Evolutionary conservation across 1,140 invertebrate genomes (phyloP), one percentile per base, ranked within the genome.

Genomic region (Ruditapes philippinarum): DNA sequence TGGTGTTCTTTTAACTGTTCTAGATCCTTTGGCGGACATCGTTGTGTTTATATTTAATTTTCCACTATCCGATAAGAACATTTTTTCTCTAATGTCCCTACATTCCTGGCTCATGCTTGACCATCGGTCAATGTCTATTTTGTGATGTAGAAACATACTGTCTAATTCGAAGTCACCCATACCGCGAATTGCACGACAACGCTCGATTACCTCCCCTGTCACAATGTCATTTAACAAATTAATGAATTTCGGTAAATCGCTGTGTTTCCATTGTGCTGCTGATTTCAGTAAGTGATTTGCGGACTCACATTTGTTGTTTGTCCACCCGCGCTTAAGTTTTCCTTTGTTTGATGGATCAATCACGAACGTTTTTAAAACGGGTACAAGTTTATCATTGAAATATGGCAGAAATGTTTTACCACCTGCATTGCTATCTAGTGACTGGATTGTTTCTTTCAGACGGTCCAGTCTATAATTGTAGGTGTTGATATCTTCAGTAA

Each of bases 381-480:
- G 70, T 25, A 45, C 12, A 12, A 74, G 11, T 17, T 22, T 38
- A 40, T 74, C 70, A 2, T 40, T 74, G 14, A 38, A 74, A 40
- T 74, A 74, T 14, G 70, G 70, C 22, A 40, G 3, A n/a, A 74
- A 74, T 74, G 40, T 74, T 28, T 74, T 74, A 19, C 42, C 70
- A 40, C 40, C 70, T 19, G 42, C 70, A 11, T 25, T 42, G 4
- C 17, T 31, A 31, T 70, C 65, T 31, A 25, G 7, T 70, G 19
- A 9, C 5, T 25, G 7, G 17, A 31, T 70, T 17, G 31, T 25
- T 25, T 74, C 36, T 9, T 7, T 40, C 2, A 74, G 38, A 5
- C 33, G 5, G 3, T 79, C 33, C 1, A 79, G 5, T 51, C 25
- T 51, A 36, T 51, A 36, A 1, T 79, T 17, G 36, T 17, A 79